Evolutionary conservation across 2,888 invertebrate genomes (phyloP).

Genomic region (Campoletis raptor): DNA sequence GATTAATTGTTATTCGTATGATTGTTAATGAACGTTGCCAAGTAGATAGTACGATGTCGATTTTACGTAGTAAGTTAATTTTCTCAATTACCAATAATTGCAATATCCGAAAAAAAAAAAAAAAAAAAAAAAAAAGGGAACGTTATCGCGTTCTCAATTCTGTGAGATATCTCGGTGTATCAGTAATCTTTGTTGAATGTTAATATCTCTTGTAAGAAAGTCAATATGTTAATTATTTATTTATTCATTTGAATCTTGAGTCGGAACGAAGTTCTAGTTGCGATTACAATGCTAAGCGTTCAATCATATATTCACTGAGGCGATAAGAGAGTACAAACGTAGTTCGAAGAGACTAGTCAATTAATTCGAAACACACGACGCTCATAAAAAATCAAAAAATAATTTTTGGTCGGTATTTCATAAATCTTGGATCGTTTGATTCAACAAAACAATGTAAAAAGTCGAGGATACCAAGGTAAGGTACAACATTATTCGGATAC

Average conservation of each 20-base stretch:
- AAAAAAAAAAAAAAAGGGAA: conserved; percentile 14
- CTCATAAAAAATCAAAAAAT: conserved; percentile 36
- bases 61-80: conserved; percentile 29
- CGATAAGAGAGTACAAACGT: conserved; percentile 48
- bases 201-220: conserved; percentile 44
- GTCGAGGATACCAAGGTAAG: conserved; percentile 59
- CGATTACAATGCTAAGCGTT: background rate
- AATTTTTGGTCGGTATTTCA: conserved; percentile 22
- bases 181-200: conserved; percentile 64
- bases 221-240: conserved; percentile 45
- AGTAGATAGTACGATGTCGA: conserved; percentile 51
- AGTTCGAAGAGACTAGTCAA: conserved; percentile 38
- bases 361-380: conserved; percentile 63
- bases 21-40: conserved; percentile 63
- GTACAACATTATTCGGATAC: conserved; percentile 31
- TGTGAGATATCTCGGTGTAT: conserved; percentile 41
- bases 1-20: conserved; percentile 52
- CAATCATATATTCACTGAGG: conserved; percentile 19
- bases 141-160: conserved; percentile 20
- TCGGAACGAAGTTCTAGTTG: background rate
- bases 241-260: background rate
- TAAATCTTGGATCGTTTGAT: background rate
- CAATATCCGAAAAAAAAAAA: background rate
- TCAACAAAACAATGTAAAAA: background rate
- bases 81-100: conserved; percentile 27